These are phyloP conservation scores for Danaus chrysippus DNA, from an alignment of 2,888 invertebrate genomes.

Conservation along the genomic window DNA sequence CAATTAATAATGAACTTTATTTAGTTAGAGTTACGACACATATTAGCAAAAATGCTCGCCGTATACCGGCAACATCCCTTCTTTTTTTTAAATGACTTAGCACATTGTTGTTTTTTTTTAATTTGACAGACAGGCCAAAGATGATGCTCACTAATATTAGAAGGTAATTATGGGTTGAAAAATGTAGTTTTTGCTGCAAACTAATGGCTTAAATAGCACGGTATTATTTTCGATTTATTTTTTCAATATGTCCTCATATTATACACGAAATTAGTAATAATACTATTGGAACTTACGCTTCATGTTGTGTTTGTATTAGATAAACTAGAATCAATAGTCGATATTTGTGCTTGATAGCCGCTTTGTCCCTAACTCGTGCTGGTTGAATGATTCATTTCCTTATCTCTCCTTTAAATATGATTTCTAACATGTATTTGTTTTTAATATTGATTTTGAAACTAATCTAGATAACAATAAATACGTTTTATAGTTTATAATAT, in stretches of 20 bases:
- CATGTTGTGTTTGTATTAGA: slow-evolving; percentile 55
- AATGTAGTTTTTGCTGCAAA: slow-evolving; percentile 39
- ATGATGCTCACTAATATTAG: slow-evolving; percentile 43
- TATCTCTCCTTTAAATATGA: slow-evolving; percentile 41
- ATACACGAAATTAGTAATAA: slow-evolving; percentile 3
- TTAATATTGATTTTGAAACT: background rate
- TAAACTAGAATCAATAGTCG: slow-evolving; percentile 69
- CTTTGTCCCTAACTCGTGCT: slow-evolving; percentile 57
- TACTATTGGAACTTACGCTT: slow-evolving; percentile 28
- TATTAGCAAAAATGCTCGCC: background rate
- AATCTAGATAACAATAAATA: background rate
- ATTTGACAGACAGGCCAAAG: slow-evolving; percentile 34
- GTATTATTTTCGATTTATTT: slow-evolving; percentile 23
- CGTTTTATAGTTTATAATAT: background rate
- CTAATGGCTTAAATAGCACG: slow-evolving; percentile 33
- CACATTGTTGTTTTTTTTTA: slow-evolving; percentile 42
- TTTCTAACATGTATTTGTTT: background rate
- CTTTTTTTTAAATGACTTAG: slow-evolving; percentile 44
- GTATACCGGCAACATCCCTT: slow-evolving; percentile 37
- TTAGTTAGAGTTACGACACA: background rate
- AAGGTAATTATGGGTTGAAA: slow-evolving; percentile 46
- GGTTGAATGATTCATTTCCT: slow-evolving; percentile 59
- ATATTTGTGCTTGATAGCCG: slow-evolving; percentile 59
- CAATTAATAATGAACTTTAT: background rate
- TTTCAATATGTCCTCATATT: slow-evolving; percentile 12